phyloP scores from a whole-genome alignment of 2,797 vertebrate genomes.

The Staurois parvus region DNA sequence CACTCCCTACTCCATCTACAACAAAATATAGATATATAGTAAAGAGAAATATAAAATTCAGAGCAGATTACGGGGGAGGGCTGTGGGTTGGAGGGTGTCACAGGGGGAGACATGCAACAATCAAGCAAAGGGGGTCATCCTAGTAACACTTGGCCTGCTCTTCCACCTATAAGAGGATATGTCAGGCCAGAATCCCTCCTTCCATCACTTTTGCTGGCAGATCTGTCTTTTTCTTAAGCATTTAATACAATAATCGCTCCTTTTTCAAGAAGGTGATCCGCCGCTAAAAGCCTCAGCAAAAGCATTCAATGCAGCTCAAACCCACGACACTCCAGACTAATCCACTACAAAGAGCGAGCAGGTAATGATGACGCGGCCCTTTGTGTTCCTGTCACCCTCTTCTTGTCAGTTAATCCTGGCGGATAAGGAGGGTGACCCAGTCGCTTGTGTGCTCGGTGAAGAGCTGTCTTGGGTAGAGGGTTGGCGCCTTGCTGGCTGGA shows the following conservation, averaged over 20 bases:
- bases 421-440: constrained; percentile 50
- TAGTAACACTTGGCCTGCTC: not conserved
- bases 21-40: too few species aligned
- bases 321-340: constrained; percentile 39
- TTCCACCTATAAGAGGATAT: not conserved
- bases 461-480: constrained; percentile 32
- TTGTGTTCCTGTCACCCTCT: constrained; percentile 46
- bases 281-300: constrained; percentile 33
- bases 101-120: too few species aligned
- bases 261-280: constrained; percentile 16
- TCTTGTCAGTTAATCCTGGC: constrained; percentile 54
- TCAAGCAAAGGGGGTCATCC: too few species aligned
- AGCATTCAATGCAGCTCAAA: not conserved
- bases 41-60: too few species aligned
- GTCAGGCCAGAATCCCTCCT: not conserved
- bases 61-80: too few species aligned
- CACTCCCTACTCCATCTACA: too few species aligned
- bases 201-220: not conserved
- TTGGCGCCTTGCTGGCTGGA: constrained; percentile 47
- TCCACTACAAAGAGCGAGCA: constrained; percentile 44
- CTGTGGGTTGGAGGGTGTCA: too few species aligned
- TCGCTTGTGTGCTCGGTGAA: constrained; percentile 37
- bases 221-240: constrained; percentile 24
- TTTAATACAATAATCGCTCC: constrained; percentile 53
- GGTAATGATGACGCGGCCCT: constrained; percentile 43